Conservation (phyloP, 1,140 invertebrate genomes). For the Rhysida immarginata region DNA sequence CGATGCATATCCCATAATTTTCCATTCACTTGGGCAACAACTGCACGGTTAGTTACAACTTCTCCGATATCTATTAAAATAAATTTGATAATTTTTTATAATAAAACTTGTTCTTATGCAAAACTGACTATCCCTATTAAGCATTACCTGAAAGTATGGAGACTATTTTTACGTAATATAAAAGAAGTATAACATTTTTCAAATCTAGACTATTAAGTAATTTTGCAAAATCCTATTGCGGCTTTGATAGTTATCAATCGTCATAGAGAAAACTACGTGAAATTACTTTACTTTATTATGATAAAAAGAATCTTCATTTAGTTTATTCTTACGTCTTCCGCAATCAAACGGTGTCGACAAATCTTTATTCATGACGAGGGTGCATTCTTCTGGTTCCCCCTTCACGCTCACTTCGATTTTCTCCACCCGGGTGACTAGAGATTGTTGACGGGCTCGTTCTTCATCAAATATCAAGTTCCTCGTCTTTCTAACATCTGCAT, state of each 20-base stretch:
- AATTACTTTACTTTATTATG: too few relatives aligned
- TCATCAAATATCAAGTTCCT: constrained; percentile 51
- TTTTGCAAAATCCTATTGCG: too few relatives aligned
- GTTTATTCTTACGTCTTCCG: constrained; percentile 73
- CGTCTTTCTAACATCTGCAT: constrained; percentile 3
- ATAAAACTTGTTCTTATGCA: too few relatives aligned
- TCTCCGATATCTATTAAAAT: constrained; percentile 9
- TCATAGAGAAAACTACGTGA: too few relatives aligned
- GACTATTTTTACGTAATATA: too few relatives aligned
- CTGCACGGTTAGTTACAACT: constrained; percentile 39
- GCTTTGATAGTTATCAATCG: too few relatives aligned
- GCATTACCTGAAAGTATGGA: too few relatives aligned
- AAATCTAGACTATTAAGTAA: too few relatives aligned
- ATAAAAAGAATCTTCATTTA: too few relatives aligned
- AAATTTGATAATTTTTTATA: constrained; percentile 2
- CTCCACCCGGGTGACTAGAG: constrained; percentile 62
- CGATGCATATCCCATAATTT: constrained; percentile 81
- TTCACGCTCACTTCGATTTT: constrained; percentile 76
- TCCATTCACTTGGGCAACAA: constrained; percentile 63
- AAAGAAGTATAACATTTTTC: too few relatives aligned
- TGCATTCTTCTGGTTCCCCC: constrained; percentile 51
- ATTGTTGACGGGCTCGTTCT: constrained; percentile 54
- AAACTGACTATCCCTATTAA: too few relatives aligned
- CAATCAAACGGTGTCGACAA: constrained; percentile 86
- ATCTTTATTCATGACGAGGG: constrained; percentile 77